Evolutionary conservation across 2,888 invertebrate species (phyloP), one percentile per base, ranked within the genome.

Genomic region (Trilocha varians): DNA sequence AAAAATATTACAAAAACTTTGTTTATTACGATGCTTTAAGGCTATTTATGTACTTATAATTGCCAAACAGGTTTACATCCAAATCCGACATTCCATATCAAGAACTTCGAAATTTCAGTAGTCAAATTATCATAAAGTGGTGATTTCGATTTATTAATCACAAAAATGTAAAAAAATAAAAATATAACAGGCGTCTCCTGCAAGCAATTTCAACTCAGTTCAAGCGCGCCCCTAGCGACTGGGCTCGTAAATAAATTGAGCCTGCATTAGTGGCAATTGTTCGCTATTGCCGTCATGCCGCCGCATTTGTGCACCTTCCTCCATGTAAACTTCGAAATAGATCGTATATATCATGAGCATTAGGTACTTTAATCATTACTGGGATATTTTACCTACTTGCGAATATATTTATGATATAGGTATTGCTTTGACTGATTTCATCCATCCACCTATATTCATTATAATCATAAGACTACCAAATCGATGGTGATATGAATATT

Each of bases 221-320:
- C 57, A 54, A 56, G 48, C 46, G 67, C 76, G 83, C 83, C 84
- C 82, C 82, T 78, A 78, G 74, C 71, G 65, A 57, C 68, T 67
- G 70, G n/a, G 60, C 79, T 83, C 80, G 78, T 84, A 83, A 84
- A 84, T 84, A 84, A 84, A 84, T 84, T 84, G 83, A 78, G 79
- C 76, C 76, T 80, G 78, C 79, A 83, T 84, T 84, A 83, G 82
- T 71, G 75, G 78, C 84, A 84, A 84, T 84, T 84, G 84, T 83
- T 83, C 80, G 77, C 79, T 77, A 79, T 76, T 78, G 70, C 78
- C 60, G 64, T 57, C 55, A 60, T 56, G 54, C 52, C 48, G 42
- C 49, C 51, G 49, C 55, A 55, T 54, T 50, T 60, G 62, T 74
- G 70, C 72, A 77, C 70, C 71, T 74, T 65, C 59, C 53, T 56